phyloP scores from a whole-genome alignment of 2,888 invertebrate species.

The Pharmacophagus antenor region DNA sequence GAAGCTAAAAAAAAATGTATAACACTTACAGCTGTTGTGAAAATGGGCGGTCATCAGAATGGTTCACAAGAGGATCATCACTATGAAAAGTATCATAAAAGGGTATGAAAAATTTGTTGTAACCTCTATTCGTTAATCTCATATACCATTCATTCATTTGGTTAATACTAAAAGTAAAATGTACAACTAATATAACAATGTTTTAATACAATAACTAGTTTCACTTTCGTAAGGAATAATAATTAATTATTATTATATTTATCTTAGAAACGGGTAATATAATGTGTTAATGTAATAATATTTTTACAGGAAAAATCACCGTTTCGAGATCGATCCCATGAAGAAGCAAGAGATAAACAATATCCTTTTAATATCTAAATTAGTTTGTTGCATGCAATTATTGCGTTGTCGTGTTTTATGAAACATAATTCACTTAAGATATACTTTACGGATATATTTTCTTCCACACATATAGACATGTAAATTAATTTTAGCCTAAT shows the following conservation, averaged over 20 bases:
- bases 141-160: no score
- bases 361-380: conserved; percentile 86
- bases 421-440: neutral
- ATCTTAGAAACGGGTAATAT: neutral
- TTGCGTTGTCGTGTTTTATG: neutral
- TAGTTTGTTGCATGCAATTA: neutral
- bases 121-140: no score
- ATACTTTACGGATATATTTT: neutral
- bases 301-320: conserved; percentile 89
- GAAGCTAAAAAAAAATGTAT: neutral
- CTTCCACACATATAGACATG: neutral
- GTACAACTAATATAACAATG: no score
- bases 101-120: conserved; percentile 83
- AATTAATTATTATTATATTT: neutral
- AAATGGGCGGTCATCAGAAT: conserved; percentile 86
- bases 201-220: no score
- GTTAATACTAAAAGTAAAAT: no score
- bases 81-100: conserved; percentile 88
- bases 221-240: no score
- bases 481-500: neutral
- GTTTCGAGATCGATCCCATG: conserved; percentile 88
- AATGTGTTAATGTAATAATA: neutral
- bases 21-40: conserved; percentile 71
- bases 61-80: conserved; percentile 87
- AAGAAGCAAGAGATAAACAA: conserved; percentile 90